phyloP scores from a whole-genome alignment of 2,888 invertebrate species.

The Ashinkailepas kermadecensis region DNA sequence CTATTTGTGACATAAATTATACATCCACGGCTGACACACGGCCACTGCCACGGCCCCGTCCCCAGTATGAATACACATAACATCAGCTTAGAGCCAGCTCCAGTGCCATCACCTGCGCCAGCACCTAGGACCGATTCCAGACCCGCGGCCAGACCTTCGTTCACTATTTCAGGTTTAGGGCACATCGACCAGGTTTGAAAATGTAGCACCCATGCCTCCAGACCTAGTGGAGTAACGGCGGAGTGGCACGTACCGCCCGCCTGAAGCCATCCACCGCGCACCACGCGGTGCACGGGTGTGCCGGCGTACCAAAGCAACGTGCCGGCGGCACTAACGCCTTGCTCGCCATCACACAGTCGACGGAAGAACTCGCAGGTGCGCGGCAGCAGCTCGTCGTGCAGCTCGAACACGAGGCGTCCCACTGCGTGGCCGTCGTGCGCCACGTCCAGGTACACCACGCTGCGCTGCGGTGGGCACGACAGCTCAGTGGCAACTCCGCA shows the following conservation, averaged over 20 bases:
- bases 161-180: too few relatives aligned
- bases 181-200: too few relatives aligned
- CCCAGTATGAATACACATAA: too few relatives aligned
- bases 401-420: conserved; percentile 15
- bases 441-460: conserved; percentile 5
- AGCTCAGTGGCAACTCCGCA: too few relatives aligned
- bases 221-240: too few relatives aligned
- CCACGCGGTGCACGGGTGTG: conserved; percentile 56
- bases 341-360: neutral
- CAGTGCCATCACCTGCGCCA: neutral
- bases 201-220: too few relatives aligned
- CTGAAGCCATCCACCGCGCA: conserved; percentile 62
- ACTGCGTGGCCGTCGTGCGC: neutral
- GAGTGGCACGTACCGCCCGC: conserved; percentile 48
- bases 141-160: neutral
- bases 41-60: too few relatives aligned
- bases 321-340: neutral
- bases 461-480: too few relatives aligned
- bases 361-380: neutral
- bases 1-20: too few relatives aligned
- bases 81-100: too few relatives aligned
- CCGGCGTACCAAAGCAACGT: conserved; percentile 43
- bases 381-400: conserved; percentile 20
- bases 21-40: too few relatives aligned
- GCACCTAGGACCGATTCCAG: neutral